phyloP scores from a whole-genome alignment of 2,113 vertebrate species.

The Struthidea cinerea region DNA sequence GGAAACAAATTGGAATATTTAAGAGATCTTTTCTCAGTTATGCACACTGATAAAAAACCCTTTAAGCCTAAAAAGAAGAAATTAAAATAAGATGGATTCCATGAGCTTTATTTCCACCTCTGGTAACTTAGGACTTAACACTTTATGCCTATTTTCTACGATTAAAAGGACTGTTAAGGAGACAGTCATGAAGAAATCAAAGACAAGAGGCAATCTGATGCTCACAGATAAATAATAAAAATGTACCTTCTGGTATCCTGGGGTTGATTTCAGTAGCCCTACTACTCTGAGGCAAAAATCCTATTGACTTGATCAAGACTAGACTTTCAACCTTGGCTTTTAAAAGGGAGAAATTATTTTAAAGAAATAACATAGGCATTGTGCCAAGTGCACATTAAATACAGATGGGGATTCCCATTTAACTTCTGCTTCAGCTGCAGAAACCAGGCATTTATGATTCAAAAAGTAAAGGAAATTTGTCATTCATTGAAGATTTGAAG shows the following conservation, averaged over 20 bases:
- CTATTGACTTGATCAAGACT: neutral
- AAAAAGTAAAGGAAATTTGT: neutral
- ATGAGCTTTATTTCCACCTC: neutral
- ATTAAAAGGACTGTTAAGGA: neutral
- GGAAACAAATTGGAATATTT: neutral
- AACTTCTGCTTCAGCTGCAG: neutral
- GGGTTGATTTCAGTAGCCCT: neutral
- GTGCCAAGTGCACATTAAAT: neutral
- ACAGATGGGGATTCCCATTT: constrained; percentile 26
- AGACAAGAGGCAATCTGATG: neutral
- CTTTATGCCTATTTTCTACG: neutral
- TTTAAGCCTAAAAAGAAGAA: neutral
- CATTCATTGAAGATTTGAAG: neutral
- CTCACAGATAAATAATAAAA: neutral
- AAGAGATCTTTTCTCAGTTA: neutral
- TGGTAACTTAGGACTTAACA: neutral
- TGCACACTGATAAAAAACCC: neutral
- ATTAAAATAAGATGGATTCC: neutral
- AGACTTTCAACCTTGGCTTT: neutral
- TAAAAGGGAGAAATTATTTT: constrained; percentile 20
- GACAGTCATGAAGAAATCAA: neutral
- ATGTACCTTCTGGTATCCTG: neutral
- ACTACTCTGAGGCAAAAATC: neutral
- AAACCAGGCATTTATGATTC: neutral
- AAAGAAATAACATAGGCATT: neutral